Evolutionary conservation across 2,797 vertebrate species (phyloP).

Genomic region (Leucoraja ocellata): DNA sequence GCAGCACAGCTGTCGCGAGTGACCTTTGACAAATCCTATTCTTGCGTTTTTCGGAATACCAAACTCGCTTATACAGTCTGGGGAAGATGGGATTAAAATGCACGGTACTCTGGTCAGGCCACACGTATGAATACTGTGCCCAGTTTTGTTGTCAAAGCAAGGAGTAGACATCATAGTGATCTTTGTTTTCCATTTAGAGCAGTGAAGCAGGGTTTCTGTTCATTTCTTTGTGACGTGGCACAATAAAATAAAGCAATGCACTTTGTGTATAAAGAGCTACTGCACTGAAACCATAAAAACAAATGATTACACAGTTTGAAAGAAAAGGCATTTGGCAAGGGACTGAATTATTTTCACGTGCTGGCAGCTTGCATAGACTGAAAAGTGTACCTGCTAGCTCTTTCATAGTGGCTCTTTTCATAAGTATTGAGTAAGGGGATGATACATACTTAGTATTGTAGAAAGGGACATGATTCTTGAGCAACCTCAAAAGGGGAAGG

Average conservation of each 20-base stretch:
- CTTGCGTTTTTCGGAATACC: no score
- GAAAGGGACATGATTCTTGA: neutral
- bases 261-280: slow-evolving; percentile 14
- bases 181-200: neutral
- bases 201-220: neutral
- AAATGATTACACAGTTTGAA: neutral
- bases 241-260: neutral
- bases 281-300: slow-evolving; percentile 6
- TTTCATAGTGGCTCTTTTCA: neutral
- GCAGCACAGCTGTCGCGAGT: no score
- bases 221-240: neutral
- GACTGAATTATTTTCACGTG: neutral
- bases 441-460: neutral
- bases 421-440: neutral
- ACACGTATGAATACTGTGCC: neutral
- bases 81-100: neutral
- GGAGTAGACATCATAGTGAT: neutral
- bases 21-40: no score
- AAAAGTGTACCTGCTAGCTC: neutral
- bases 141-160: neutral
- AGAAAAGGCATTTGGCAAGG: slow-evolving; percentile 22
- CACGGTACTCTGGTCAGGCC: neutral
- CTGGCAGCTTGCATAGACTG: neutral
- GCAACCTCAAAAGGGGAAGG: neutral
- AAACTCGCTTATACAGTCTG: neutral